Evolutionary conservation across 2,888 invertebrate species (phyloP).

Genomic region (Ischnura elegans): DNA sequence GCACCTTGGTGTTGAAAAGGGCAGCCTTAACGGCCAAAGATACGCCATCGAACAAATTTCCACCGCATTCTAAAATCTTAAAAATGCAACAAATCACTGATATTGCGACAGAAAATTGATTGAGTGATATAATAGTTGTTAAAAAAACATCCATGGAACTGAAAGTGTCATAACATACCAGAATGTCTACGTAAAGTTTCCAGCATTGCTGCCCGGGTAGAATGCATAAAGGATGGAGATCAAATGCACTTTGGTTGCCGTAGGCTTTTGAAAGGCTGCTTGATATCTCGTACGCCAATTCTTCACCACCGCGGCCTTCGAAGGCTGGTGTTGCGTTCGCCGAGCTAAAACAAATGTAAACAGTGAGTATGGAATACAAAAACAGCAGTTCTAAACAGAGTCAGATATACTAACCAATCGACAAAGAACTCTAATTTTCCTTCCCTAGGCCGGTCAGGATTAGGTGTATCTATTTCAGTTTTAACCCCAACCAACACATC

Average conservation of each 20-base stretch:
- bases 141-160: neutral
- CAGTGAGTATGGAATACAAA: neutral
- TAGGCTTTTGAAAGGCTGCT: constrained; percentile 90
- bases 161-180: constrained; percentile 81
- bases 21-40: constrained; percentile 96
- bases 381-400: constrained; percentile 61
- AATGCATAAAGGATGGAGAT: constrained; percentile 89
- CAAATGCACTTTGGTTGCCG: constrained; percentile 87
- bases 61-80: constrained; percentile 95
- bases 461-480: constrained; percentile 91
- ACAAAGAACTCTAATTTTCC: constrained; percentile 97
- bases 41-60: constrained; percentile 96
- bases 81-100: constrained; percentile 53
- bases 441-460: constrained; percentile 85
- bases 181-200: constrained; percentile 95
- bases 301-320: constrained; percentile 97
- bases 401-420: constrained; percentile 86
- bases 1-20: constrained; percentile 90
- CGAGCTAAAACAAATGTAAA: constrained; percentile 82
- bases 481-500: constrained; percentile 96
- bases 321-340: constrained; percentile 98
- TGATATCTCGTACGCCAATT: constrained; percentile 91
- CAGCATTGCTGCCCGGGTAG: constrained; percentile 93
- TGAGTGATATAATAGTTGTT: too few relatives aligned
- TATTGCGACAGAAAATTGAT: neutral